Base-by-base conservation (phyloP, 2,113 vertebrate genomes). In the Bambusicola thoracicus region DNA sequence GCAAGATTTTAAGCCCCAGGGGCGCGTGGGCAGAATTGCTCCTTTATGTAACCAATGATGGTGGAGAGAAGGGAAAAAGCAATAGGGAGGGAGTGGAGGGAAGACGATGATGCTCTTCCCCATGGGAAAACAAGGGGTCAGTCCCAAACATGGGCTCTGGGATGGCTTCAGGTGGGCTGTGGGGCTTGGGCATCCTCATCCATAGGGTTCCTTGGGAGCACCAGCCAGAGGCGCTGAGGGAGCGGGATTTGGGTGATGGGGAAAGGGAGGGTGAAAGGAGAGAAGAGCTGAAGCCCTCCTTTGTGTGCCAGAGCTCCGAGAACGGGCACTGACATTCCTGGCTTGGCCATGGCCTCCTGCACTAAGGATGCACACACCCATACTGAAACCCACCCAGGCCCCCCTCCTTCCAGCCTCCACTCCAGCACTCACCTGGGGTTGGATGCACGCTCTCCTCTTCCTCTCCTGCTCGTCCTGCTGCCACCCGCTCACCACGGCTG, bases 281-380 rank as follows among this genome's bases (percentile, higher is more conserved):
- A 40, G 8, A 40, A 84, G 61, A 88, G 48, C 34, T 38, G 30
- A 66, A 48, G n/a, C 27, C 17, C 29, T 66, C 27, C 43, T 58
- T 16, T 53, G 11, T 8, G n/a, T 66, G n/a, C 63, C 63, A 36
- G 41, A 17, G 3, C 22, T 22, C 25, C 20, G 4, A 46, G 29
- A 30, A 8, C 4, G 12, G 25, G 11, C 13, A 9, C 8, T 16
- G 0, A 0, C 32, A 17, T 7, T 20, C 44, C 48, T 27, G 43
- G 20, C 67, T 48, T 44, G 49, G 78, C 27, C 61, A 19, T 82
- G 36, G 22, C 61, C 19, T 13, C 11, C 63, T 10, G 14, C 0
- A 0, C 34, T 10, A 2, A 21, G 0, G 0, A 1, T 19, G 10
- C 43, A 11, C 41, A 38, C 0, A 0, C 7, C 46, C 0, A 0